Base-by-base conservation (phyloP, 2,113 vertebrate genomes). In the Colius striatus region DNA sequence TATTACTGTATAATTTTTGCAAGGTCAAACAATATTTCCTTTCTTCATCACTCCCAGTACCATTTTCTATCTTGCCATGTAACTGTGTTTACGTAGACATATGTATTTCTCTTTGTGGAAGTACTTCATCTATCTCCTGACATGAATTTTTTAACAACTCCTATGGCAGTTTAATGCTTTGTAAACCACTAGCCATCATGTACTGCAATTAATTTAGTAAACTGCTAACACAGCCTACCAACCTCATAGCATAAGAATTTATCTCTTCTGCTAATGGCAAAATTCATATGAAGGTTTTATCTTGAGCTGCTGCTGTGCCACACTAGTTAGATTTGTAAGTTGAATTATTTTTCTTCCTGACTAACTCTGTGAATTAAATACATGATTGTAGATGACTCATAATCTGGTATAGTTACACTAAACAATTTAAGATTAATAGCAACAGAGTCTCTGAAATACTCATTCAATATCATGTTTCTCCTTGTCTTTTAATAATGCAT, bases 311-410 rank as follows among this genome's bases (percentile, higher is more conserved):
- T 84, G 5, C 47, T 81, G 70, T n/a, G 54, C 11, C 29, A 48
- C 29, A 66, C 3, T 19, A 58, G 74, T 92, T 29, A 57, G 27
- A 14, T 72, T 54, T 86, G 32, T 67, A 78, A 90, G 10, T 7
- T 53, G 66, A 88, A 81, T 70, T 90, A 67, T 89, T 95, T 94
- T 72, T 79, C 55, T 79, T 73, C 47, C 34, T 90, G 22, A 50
- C 14, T 48, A 94, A 61, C 9, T 63, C 4, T 0, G 6, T 29
- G 2, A 89, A 75, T 87, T 81, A 91, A 84, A 70, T 82, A 62
- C 34, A 68, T 68, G 25, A 66, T 53, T 76, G 83, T 14, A 60
- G 23, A 50, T 86, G 10, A 55, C 19, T 86, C 22, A 66, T 80
- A 81, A 63, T 71, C 60, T 72, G 34, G 3, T 80, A 19, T 15